Base-by-base conservation (phyloP, 2,888 invertebrate genomes). In the Phortica magna region DNA sequence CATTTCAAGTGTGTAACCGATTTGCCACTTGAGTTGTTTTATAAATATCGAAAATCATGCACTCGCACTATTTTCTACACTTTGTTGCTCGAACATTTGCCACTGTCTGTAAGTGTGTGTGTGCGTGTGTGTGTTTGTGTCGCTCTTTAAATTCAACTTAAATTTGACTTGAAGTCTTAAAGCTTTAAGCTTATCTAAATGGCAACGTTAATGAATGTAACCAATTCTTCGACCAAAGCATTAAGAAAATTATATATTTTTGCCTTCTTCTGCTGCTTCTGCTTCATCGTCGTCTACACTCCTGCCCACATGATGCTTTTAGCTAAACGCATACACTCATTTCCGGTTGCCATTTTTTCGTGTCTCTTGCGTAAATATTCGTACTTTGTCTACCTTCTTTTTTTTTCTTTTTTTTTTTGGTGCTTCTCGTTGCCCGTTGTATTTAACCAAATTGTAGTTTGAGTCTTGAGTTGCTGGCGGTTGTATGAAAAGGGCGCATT, bases 21-120 rank as follows among this genome's bases (percentile, higher is more conserved):
- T 90, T 90, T 91, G 87, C 86, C 89, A 88, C 91, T 90, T 88
- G 84, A 90, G 84, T 89, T 85, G 82, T 83, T 89, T 87, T 87
- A 89, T 88, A 86, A 84, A 89, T 88, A 89, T 88, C 84, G 82
- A 82, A 82, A 86, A 80, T 78, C 78, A 77, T 80, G 78, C 78
- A 79, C 79, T 78, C 74, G 76, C 78, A 76, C 48, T 41, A 42
- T 67, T 67, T 3, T 22, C 9, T 64, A 22, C 39, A 17, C 68
- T 68, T 68, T 68, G n/a, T 43, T 53, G 14, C 41, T 59, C 4
- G 39, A n/a, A 59, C 41, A 5, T 41, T 59, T n/a, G 17, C 41
- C 41, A 42, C 17, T 64, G n/a, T 39, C 0, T 48, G 7, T 48
- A 7, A 7, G 7, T 48, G 7, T 64, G 77, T 68, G 68, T 9